Percentiles rank a stretch among this genome's conserved stretches.
Conservation (phyloP, 2,113 vertebrate genomes). For the Leptodactylus fuscus region DNA sequence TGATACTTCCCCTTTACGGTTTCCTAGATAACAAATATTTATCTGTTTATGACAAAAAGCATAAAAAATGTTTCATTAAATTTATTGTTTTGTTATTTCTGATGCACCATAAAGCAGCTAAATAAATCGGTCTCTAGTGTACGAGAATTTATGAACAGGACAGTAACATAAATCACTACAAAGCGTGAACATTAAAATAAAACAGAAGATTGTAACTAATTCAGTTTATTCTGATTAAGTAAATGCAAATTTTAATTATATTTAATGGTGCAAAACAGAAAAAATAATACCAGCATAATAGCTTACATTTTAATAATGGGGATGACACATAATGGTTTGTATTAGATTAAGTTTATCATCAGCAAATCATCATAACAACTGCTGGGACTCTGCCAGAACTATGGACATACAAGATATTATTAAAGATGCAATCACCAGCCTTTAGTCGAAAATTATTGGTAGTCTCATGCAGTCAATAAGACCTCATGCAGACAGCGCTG, state of each 20-base stretch:
- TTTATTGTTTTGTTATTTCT: neutral
- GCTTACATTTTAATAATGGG: neutral
- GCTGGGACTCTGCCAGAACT: neutral
- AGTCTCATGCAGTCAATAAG: neutral
- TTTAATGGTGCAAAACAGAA: neutral
- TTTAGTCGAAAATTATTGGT: neutral
- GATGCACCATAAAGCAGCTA: neutral
- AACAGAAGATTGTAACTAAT: neutral
- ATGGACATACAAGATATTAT: neutral
- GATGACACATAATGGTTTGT: neutral
- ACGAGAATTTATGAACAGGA: neutral
- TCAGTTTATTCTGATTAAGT: neutral
- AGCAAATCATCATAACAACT: neutral
- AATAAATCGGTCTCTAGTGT: neutral
- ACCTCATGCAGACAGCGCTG: neutral
- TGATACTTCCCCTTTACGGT: too few relatives aligned
- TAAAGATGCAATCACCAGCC: neutral
- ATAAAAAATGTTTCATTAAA: neutral
- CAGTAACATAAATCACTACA: slow-evolving; percentile 6
- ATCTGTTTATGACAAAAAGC: neutral
- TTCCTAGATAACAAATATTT: neutral
- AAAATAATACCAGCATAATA: neutral
- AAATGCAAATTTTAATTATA: neutral
- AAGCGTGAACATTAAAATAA: neutral
- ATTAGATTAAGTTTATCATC: neutral